Evolutionary conservation across 2,888 invertebrate genomes (phyloP), one percentile per base, ranked within the genome.

Genomic region (Harpagoxenus sublaevis): DNA sequence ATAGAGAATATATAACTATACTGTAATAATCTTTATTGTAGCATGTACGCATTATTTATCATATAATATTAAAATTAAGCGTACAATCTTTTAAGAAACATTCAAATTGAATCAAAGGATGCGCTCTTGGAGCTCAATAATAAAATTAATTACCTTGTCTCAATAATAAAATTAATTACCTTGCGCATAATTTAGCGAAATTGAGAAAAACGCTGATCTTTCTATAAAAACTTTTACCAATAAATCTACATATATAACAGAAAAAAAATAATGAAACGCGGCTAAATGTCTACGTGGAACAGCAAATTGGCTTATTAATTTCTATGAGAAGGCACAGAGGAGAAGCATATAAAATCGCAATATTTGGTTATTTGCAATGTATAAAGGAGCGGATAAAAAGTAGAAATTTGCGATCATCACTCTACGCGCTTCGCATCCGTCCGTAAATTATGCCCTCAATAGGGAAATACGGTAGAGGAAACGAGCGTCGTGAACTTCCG

Each of bases 401-500:
- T 71, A 45, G 28, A 45, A 45, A 75, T 63, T 57, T 83, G 3
- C 53, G 53, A 57, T 57, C 23, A 65, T 77, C 12, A 55, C 23
- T 15, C 39, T 60, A 48, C 31, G 28, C 51, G 6, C 31, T 63
- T 31, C 15, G 53, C 45, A 23, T 31, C 31, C 45, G 9, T 62
- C 3, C 10, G 23, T 70, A 63, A 79, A 84, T 79, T 57, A 51
- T 62, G 57, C 3, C 15, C 45, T 65, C 39, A 15, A 42, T 70
- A 31, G 18, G 9, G 23, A 45, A 23, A 45, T 31, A 45, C 55
- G 10, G 15, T n/a, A 10, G 62, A 79, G 85, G 83, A 85, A 73
- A 84, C 55, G 60, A 48, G 28, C 60, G 66, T 84, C 9, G 15
- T 57, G 79, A 73, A 84, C 83, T 86, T 89, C 85, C 79, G 68